phyloP scores from a whole-genome alignment of 1,140 invertebrate species.

The Halictus rubicundus region DNA sequence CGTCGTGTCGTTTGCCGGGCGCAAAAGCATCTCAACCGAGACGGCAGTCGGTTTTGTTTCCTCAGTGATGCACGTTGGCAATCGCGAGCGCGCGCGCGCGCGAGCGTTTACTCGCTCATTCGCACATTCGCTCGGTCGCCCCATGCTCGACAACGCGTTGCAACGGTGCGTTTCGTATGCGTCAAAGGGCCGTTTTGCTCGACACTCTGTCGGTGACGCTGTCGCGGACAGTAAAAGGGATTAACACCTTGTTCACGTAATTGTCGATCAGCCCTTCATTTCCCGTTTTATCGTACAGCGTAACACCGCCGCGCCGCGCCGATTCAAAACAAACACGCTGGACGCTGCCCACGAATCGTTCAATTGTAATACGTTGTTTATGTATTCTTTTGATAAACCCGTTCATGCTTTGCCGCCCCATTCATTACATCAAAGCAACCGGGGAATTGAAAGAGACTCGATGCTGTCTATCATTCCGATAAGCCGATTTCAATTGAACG shows the following conservation, averaged over 20 bases:
- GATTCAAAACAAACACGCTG: conserved; percentile 48
- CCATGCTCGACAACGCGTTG: too few relatives aligned
- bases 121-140: too few relatives aligned
- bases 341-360: conserved; percentile 17
- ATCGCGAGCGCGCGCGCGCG: too few relatives aligned
- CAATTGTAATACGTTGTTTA: conserved; percentile 54
- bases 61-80: background rate
- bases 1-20: conserved; percentile 57
- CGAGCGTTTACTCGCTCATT: background rate
- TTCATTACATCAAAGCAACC: conserved; percentile 56
- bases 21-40: conserved; percentile 47
- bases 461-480: too few relatives aligned
- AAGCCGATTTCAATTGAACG: too few relatives aligned
- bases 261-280: conserved; percentile 56
- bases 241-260: conserved; percentile 65
- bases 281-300: conserved; percentile 45
- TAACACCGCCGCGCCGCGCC: background rate
- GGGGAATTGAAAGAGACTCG: conserved; percentile 22
- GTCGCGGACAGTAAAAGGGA: conserved; percentile 65
- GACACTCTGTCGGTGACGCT: conserved; percentile 54
- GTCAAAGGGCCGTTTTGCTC: conserved; percentile 65
- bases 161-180: conserved; percentile 55
- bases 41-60: background rate
- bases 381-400: conserved; percentile 53
- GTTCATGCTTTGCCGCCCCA: conserved; percentile 22